phyloP scores from a whole-genome alignment of 2,888 invertebrate genomes.

The Tupiocoris notatus region DNA sequence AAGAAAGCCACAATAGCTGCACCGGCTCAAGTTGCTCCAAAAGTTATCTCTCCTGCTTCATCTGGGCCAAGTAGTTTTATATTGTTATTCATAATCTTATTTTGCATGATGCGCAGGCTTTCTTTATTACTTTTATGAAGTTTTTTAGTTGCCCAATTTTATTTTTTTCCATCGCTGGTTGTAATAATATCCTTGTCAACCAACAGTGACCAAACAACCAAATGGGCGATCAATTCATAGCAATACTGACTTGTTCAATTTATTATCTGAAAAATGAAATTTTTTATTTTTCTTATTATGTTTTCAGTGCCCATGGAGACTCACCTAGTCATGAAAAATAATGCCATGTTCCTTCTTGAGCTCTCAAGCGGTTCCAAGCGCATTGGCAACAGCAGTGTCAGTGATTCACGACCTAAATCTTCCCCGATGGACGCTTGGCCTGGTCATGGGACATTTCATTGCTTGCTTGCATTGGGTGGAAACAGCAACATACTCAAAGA shows the following conservation, averaged over 20 bases:
- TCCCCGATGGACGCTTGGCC: slow-evolving; percentile 50
- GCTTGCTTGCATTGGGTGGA: slow-evolving; percentile 59
- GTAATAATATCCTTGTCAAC: too few relatives aligned
- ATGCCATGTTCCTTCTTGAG: slow-evolving; percentile 90
- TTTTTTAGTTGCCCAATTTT: too few relatives aligned
- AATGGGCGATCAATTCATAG: too few relatives aligned
- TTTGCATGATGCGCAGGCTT: too few relatives aligned
- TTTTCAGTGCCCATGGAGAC: slow-evolving; percentile 46
- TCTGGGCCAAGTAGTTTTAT: slow-evolving; percentile 23
- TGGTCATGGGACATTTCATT: slow-evolving; percentile 62
- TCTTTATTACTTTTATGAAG: too few relatives aligned
- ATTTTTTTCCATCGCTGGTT: too few relatives aligned
- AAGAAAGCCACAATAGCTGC: slow-evolving; percentile 46
- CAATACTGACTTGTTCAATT: too few relatives aligned
- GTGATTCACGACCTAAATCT: slow-evolving; percentile 54
- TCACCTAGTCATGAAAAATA: slow-evolving; percentile 81
- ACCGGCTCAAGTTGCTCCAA: slow-evolving; percentile 37
- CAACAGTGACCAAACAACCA: too few relatives aligned
- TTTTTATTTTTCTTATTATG: neutral
- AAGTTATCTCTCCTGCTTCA: slow-evolving; percentile 46
- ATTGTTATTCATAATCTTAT: too few relatives aligned
- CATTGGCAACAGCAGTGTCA: slow-evolving; percentile 50
- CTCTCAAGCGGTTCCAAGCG: slow-evolving; percentile 69
- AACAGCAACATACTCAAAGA: slow-evolving; percentile 51
- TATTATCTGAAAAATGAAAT: neutral